phyloP scores from a whole-genome alignment of 2,797 vertebrate species.

The Amazonetta brasiliensis region DNA sequence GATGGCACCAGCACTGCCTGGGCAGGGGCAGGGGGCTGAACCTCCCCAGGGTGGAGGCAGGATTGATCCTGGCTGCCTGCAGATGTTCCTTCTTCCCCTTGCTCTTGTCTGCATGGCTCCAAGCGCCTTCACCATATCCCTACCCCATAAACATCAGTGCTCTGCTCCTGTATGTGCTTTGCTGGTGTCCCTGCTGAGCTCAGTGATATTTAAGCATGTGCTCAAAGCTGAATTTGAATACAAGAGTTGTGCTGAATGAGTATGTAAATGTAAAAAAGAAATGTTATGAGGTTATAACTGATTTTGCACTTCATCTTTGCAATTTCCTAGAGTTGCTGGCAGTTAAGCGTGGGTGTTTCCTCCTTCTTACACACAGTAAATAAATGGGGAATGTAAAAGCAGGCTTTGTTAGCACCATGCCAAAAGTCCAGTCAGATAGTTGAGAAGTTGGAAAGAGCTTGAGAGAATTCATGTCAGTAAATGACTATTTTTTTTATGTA shows the following conservation, averaged over 20 bases:
- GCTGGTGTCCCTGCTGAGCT: neutral
- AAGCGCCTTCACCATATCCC: neutral
- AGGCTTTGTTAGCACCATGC: neutral
- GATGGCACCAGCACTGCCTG: neutral
- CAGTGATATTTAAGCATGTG: neutral
- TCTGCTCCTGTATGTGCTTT: neutral
- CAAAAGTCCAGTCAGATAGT: neutral
- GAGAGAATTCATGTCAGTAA: conserved; percentile 15
- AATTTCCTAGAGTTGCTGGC: neutral
- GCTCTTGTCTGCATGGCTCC: neutral
- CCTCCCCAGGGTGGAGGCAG: neutral
- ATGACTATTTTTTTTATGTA: conserved; percentile 49
- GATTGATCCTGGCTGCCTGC: neutral
- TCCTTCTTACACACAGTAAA: neutral
- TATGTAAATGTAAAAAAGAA: neutral
- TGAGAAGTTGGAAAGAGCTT: neutral
- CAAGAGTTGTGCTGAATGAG: neutral
- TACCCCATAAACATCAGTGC: accelerated
- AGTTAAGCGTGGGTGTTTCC: neutral
- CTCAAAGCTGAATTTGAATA: neutral
- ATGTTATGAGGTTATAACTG: neutral
- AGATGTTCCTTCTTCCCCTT: neutral
- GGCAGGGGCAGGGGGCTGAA: neutral
- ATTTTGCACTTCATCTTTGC: neutral
- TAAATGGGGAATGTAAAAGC: neutral